Evolutionary conservation across 2,797 vertebrate genomes (phyloP), one percentile per base, ranked within the genome.

Genomic region (Decapterus maruadsi): DNA sequence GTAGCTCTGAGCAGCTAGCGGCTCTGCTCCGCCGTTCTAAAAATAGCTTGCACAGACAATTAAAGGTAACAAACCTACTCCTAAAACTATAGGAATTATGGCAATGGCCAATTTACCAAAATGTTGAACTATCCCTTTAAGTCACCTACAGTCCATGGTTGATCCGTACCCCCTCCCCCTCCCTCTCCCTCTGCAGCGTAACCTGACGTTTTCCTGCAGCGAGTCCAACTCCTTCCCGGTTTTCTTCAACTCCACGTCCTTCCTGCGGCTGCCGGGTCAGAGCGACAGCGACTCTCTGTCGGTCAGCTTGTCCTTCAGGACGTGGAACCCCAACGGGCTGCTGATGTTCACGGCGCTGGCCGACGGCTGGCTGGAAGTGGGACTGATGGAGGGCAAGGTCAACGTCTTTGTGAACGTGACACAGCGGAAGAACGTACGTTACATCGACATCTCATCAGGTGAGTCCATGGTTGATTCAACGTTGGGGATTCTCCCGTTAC

Each of bases 171-270:
- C 31, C 29, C 12, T 53, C 22, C 40, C 17, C 58, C 17, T 74
- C 4, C 45, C 1, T 70, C 46, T 81, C 42, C 77, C 72, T 1
- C 43, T 50, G 1, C 68, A 99, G 98, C 96, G 95, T 57, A 99
- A 99, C 90, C 86, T 99, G 94, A 99, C 96, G 4, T 99, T 98
- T 90, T 95, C 97, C 0, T 99, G 98, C 9, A 87, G 96, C 19
- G 96, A 99, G 78, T 96, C 97, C 58, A 95, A 94, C 80, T 95
- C 94, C 0, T 96, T 97, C 50, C 97, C 98, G 0, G 96, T 97
- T 61, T 99, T 98, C 92, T 99, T 99, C 90, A 99, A 99, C 87
- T 96, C 96, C 57, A 96, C 96, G 34, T 98, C 97, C 87, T 98
- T 96, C 79, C 90, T 99, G 88, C 96, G 94, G 77, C 94, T 99